Conservation (phyloP, 2,888 invertebrate species). For the Meghimatium bilineatum region DNA sequence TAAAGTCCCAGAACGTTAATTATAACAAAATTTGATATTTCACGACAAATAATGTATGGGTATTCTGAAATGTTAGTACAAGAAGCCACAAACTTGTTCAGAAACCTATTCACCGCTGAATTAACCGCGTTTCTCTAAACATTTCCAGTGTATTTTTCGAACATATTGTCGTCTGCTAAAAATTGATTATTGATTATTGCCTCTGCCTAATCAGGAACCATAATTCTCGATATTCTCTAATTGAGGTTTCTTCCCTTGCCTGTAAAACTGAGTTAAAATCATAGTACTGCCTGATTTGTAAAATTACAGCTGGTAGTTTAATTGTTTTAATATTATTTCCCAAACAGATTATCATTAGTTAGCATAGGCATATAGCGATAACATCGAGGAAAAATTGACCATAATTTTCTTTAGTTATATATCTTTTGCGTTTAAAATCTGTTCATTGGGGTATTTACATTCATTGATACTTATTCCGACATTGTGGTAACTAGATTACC, state of each 20-base stretch:
- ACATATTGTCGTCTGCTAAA: background rate
- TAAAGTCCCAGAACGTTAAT: background rate
- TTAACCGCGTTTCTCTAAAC: background rate
- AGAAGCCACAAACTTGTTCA: background rate
- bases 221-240: constrained; percentile 15
- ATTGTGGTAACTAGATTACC: too few species aligned
- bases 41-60: background rate
- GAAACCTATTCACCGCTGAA: background rate
- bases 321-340: too few species aligned
- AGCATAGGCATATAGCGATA: too few species aligned
- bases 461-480: too few species aligned
- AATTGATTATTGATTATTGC: constrained; percentile 5
- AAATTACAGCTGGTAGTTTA: too few species aligned
- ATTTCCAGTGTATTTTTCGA: background rate
- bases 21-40: background rate
- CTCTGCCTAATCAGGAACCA: constrained; percentile 18
- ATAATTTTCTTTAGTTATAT: too few species aligned
- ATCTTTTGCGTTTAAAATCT: too few species aligned
- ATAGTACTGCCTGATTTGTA: background rate
- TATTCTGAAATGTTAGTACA: background rate
- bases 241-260: background rate
- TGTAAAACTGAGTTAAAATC: too few species aligned
- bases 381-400: too few species aligned
- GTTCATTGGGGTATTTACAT: too few species aligned
- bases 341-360: too few species aligned